Percentiles rank a stretch among this genome's conserved stretches.
Evolutionary conservation across 2,888 invertebrate species (phyloP).

Genomic region (Sicus ferrugineus): DNA sequence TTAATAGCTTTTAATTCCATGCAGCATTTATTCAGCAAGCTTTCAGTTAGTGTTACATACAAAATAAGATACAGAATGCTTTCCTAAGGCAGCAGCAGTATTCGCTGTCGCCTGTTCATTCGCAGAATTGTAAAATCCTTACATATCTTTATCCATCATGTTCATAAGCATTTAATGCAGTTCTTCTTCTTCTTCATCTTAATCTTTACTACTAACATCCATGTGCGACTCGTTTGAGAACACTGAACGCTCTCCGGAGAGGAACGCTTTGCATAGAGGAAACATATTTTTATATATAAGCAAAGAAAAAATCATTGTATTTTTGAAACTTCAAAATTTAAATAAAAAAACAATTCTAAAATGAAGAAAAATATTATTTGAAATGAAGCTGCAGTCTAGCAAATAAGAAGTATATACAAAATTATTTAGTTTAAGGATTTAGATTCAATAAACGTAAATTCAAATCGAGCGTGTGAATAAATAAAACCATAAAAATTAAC

Average conservation of each 20-base stretch:
- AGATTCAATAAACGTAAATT: constrained; percentile 23
- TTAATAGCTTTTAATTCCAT: too few species aligned
- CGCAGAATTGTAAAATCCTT: neutral
- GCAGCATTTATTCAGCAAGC: neutral
- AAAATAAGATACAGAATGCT: neutral
- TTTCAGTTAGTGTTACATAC: neutral
- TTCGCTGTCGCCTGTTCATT: neutral
- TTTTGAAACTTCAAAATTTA: neutral
- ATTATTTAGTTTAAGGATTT: constrained; percentile 25
- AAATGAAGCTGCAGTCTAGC: neutral
- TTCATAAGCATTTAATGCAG: neutral
- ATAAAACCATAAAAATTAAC: too few species aligned
- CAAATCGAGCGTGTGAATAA: constrained; percentile 32
- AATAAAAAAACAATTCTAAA: constrained; percentile 1
- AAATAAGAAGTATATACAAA: neutral
- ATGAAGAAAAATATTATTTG: neutral
- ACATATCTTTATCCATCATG: constrained; percentile 14
- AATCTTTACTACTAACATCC: constrained; percentile 4
- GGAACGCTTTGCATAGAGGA: constrained; percentile 8
- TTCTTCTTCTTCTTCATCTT: neutral
- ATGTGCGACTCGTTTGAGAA: neutral
- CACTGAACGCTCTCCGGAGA: neutral
- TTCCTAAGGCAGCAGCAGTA: neutral
- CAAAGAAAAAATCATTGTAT: constrained; percentile 1
- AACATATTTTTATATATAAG: constrained; percentile 18